Percentiles rank a stretch among this genome's conserved stretches.
Evolutionary conservation across 2,797 vertebrate genomes (phyloP).

Genomic region (Pantherophis vulpinus): DNA sequence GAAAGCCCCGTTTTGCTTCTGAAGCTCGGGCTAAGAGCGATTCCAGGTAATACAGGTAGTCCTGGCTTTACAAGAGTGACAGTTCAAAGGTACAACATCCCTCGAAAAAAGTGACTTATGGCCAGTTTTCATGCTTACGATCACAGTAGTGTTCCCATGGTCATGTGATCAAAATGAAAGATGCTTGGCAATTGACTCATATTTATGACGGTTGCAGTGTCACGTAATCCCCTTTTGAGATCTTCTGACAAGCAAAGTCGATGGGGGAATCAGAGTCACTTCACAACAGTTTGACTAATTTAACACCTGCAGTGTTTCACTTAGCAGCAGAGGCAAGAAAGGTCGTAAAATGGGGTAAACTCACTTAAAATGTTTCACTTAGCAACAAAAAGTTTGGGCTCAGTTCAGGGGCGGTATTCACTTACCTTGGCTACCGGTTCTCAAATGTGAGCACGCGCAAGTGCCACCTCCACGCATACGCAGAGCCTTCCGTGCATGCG

Average conservation of each 20-base stretch:
- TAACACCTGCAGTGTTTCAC: neutral
- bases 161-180: neutral
- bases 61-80: neutral
- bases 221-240: neutral
- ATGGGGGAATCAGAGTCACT: neutral
- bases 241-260: neutral
- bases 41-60: conserved; percentile 14
- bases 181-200: neutral
- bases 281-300: neutral
- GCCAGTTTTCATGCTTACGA: neutral
- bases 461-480: no score
- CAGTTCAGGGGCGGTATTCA: no score
- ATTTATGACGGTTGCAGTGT: neutral
- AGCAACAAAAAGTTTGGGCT: neutral
- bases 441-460: no score
- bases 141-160: neutral
- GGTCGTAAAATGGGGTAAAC: neutral
- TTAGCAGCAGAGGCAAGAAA: neutral
- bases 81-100: neutral
- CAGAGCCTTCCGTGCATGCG: no score
- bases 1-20: neutral
- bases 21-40: conserved; percentile 10
- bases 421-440: no score
- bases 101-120: neutral
- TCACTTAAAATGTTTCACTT: neutral